These are phyloP conservation scores for Heteromyza rotundicornis DNA, from an alignment of 2,888 invertebrate species.

Conservation along the genomic window DNA sequence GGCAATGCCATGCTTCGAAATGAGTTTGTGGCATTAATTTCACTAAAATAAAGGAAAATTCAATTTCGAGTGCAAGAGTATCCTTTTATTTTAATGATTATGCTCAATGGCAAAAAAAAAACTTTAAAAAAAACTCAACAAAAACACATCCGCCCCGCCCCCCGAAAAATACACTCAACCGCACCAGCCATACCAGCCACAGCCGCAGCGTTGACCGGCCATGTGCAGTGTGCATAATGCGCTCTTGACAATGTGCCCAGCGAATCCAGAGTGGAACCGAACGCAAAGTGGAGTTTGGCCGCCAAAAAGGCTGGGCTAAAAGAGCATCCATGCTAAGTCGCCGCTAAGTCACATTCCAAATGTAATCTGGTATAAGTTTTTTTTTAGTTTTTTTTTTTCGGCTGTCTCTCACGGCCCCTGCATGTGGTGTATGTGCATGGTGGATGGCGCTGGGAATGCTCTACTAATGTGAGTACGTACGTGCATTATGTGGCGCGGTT, in stretches of 20 bases:
- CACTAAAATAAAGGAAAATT: no score
- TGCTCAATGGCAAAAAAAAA: no score
- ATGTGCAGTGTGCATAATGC: background rate
- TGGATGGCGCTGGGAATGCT: no score
- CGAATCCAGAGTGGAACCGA: background rate
- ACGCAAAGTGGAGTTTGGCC: background rate
- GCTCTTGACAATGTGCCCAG: background rate
- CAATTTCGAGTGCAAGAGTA: background rate
- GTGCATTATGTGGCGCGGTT: background rate
- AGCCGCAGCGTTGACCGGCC: background rate
- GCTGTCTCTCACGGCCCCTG: no score
- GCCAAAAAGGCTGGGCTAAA: background rate
- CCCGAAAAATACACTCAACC: background rate
- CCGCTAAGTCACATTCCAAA: constrained; percentile 8
- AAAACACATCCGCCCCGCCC: no score
- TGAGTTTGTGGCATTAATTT: no score
- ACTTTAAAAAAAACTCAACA: no score
- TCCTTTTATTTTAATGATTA: background rate
- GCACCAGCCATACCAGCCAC: background rate
- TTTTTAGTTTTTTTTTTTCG: no score
- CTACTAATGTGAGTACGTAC: background rate
- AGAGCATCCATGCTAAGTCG: background rate
- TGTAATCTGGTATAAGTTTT: constrained; percentile 15
- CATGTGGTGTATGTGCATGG: constrained; percentile 1
- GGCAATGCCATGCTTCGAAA: no score